Conservation (phyloP, 2,113 vertebrate genomes). For the Mesitornis unicolor region DNA sequence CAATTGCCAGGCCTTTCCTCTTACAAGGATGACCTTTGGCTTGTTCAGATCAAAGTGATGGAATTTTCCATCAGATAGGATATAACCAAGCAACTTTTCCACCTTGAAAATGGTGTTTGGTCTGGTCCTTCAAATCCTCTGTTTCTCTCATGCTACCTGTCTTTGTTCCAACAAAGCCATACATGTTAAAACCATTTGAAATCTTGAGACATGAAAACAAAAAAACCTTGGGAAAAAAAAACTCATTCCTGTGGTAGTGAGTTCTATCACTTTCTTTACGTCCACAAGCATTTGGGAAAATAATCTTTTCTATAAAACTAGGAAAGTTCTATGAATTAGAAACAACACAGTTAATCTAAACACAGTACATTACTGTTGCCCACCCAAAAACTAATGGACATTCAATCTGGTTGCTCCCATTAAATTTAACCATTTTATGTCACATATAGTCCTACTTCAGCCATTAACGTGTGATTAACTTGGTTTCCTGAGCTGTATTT, state of each 20-base stretch:
- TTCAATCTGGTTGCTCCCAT: neutral
- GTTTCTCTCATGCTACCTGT: neutral
- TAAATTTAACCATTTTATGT: neutral
- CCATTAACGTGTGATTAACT: neutral
- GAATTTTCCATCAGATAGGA: neutral
- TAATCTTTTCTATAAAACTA: neutral
- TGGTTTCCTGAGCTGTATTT: neutral
- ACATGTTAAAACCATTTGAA: neutral
- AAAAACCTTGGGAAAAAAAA: neutral
- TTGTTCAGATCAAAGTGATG: neutral
- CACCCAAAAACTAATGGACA: neutral
- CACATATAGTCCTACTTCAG: neutral
- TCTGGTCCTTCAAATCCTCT: neutral
- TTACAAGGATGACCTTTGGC: neutral
- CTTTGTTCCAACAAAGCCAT: neutral
- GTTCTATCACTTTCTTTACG: neutral
- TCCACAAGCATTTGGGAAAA: neutral
- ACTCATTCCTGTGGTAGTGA: neutral
- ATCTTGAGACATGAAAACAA: neutral
- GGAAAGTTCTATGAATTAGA: neutral
- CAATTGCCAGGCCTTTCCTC: neutral
- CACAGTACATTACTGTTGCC: neutral
- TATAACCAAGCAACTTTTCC: neutral
- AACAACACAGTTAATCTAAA: neutral
- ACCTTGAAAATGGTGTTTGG: neutral